A percentile compares a stretch with the other conserved stretches of the same genome.
phyloP scores from a whole-genome alignment of 2,797 vertebrate species.

The Sardinella longiceps region DNA sequence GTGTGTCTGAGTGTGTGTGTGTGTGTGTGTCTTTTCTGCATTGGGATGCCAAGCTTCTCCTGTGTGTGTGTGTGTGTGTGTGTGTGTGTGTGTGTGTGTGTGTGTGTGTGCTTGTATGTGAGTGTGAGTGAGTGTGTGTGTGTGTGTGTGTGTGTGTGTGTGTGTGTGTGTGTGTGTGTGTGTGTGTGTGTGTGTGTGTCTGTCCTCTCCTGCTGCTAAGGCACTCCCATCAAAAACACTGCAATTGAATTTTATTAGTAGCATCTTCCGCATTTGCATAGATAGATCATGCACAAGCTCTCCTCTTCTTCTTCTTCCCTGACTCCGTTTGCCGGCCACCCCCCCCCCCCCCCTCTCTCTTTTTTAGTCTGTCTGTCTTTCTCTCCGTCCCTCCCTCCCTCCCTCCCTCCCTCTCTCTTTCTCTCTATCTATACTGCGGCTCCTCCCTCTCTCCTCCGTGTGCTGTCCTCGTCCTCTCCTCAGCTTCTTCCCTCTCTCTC shows the following conservation, averaged over 20 bases:
- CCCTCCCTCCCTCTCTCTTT: constrained; percentile 58
- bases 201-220: constrained; percentile 41
- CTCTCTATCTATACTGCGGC: constrained; percentile 47
- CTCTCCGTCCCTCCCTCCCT: constrained; percentile 41
- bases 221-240: constrained; percentile 54
- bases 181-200: too few species aligned
- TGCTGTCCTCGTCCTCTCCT: constrained; percentile 49
- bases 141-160: too few species aligned
- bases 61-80: too few species aligned
- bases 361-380: constrained; percentile 41
- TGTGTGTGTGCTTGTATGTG: too few species aligned
- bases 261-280: constrained; percentile 49
- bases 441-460: constrained; percentile 61
- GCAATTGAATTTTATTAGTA: constrained; percentile 62
- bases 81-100: too few species aligned
- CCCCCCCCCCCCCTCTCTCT: constrained; percentile 51
- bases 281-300: constrained; percentile 57
- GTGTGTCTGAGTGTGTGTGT: too few species aligned
- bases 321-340: constrained; percentile 35
- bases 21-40: too few species aligned
- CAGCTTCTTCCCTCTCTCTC: constrained; percentile 48
- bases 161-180: too few species aligned
- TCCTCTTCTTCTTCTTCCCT: constrained; percentile 46
- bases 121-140: too few species aligned
- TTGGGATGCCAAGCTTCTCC: too few species aligned